phyloP scores from a whole-genome alignment of 2,888 invertebrate species.

The Mechanitis mazaeus region DNA sequence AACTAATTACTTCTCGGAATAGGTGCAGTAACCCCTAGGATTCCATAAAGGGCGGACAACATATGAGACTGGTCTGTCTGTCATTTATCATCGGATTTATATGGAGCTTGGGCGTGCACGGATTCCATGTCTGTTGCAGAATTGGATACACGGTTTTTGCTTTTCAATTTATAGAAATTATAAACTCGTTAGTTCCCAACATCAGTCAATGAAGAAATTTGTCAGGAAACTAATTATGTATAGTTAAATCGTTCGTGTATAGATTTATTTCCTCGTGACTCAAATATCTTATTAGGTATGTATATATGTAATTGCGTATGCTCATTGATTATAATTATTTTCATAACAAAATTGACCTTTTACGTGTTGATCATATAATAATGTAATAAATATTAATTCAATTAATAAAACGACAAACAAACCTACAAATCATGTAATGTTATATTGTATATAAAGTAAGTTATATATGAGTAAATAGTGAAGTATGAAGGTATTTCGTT shows the following conservation, averaged over 20 bases:
- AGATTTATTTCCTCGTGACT: too few relatives aligned
- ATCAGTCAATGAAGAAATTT: constrained; percentile 12
- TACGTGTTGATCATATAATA: background rate
- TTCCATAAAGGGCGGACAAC: constrained; percentile 24
- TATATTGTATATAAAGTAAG: background rate
- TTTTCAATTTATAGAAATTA: constrained; percentile 18
- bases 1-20: constrained; percentile 25
- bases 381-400: background rate
- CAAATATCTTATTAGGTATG: too few relatives aligned
- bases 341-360: constrained; percentile 1
- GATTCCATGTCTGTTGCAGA: constrained; percentile 19
- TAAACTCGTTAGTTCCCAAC: constrained; percentile 19
- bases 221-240: background rate
- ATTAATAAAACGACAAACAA: background rate
- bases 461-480: background rate
- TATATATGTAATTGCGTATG: too few relatives aligned
- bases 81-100: constrained; percentile 28
- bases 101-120: constrained; percentile 22
- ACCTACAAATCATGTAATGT: too few relatives aligned
- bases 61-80: constrained; percentile 22
- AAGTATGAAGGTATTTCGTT: background rate
- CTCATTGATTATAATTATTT: background rate
- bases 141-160: constrained; percentile 25
- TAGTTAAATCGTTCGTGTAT: background rate
- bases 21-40: constrained; percentile 26